Evolutionary conservation across 2,888 invertebrate genomes (phyloP).

Genomic region (Drosophila kambysellisi): DNA sequence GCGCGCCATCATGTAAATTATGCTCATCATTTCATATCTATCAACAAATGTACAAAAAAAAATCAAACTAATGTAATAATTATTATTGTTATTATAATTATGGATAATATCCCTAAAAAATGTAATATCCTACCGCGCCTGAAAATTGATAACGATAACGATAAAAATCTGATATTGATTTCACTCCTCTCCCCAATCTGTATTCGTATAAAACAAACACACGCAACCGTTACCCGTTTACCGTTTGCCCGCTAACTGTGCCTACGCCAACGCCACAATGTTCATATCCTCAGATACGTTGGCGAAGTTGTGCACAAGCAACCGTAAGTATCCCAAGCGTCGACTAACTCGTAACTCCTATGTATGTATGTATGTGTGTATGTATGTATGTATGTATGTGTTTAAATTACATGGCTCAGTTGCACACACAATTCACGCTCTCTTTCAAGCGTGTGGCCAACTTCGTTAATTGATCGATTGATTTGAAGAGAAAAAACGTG

Average conservation of each 20-base stretch:
- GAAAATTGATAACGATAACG: slow-evolving; percentile 53
- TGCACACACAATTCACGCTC: slow-evolving; percentile 26
- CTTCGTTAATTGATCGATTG: slow-evolving; percentile 8
- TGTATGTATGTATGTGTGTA: background rate
- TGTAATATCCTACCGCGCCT: slow-evolving; percentile 35
- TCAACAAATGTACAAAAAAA: slow-evolving; percentile 32
- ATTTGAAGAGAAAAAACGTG: slow-evolving; percentile 3
- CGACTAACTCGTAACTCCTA: slow-evolving; percentile 10
- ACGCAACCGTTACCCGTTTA: slow-evolving; percentile 38
- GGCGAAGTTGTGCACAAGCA: slow-evolving; percentile 90
- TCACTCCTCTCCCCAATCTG: slow-evolving; percentile 28
- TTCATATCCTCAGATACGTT: slow-evolving; percentile 87
- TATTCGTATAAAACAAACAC: slow-evolving; percentile 32
- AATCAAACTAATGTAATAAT: slow-evolving; percentile 25
- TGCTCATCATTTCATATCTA: slow-evolving; percentile 25
- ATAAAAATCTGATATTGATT: slow-evolving; percentile 54
- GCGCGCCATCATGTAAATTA: slow-evolving; percentile 44
- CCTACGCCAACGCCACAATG: slow-evolving; percentile 34
- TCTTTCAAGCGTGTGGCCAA: slow-evolving; percentile 1
- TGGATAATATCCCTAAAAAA: slow-evolving; percentile 15
- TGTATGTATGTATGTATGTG: background rate
- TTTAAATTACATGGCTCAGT: slow-evolving; percentile 1
- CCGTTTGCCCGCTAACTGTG: slow-evolving; percentile 40
- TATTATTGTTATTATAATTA: slow-evolving; percentile 16
- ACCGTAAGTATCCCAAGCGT: slow-evolving; percentile 87